Evolutionary conservation across 2,113 vertebrate species (phyloP).

Genomic region (Holacanthus passer): DNA sequence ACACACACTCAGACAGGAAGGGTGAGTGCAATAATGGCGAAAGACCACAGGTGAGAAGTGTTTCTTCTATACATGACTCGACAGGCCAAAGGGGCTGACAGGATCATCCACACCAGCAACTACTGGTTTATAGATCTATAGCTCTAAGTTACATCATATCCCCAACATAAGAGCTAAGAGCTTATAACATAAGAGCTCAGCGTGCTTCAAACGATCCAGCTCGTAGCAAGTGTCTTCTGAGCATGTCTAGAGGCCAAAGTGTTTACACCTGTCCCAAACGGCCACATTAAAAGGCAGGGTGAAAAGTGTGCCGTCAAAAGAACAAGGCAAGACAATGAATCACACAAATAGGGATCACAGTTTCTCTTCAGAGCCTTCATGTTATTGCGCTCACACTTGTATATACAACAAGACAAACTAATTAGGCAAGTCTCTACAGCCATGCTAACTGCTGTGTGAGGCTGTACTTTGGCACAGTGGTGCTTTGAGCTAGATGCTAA

Average conservation of each 20-base stretch:
- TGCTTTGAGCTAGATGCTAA: background rate
- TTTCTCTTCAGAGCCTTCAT: background rate
- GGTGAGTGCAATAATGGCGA: conserved; percentile 6
- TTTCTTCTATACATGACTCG: conserved; percentile 24
- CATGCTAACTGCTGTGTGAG: background rate
- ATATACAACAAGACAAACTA: background rate
- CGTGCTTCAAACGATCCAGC: background rate
- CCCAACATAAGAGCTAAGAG: background rate
- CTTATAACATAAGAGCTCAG: too few relatives aligned
- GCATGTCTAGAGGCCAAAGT: background rate
- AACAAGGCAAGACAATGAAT: background rate
- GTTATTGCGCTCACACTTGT: background rate
- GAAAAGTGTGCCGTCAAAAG: background rate
- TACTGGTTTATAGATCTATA: conserved; percentile 10
- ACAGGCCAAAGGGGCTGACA: conserved; percentile 31
- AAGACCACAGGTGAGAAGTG: conserved; percentile 28
- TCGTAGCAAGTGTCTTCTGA: background rate
- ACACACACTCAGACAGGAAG: conserved; percentile 30
- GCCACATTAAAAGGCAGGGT: background rate
- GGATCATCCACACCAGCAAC: background rate
- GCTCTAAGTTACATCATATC: background rate
- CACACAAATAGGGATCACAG: background rate
- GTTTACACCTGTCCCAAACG: background rate
- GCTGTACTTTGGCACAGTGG: background rate
- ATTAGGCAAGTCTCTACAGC: background rate